phyloP scores from a whole-genome alignment of 1,140 invertebrate genomes.

The Drosophila sturtevanti region DNA sequence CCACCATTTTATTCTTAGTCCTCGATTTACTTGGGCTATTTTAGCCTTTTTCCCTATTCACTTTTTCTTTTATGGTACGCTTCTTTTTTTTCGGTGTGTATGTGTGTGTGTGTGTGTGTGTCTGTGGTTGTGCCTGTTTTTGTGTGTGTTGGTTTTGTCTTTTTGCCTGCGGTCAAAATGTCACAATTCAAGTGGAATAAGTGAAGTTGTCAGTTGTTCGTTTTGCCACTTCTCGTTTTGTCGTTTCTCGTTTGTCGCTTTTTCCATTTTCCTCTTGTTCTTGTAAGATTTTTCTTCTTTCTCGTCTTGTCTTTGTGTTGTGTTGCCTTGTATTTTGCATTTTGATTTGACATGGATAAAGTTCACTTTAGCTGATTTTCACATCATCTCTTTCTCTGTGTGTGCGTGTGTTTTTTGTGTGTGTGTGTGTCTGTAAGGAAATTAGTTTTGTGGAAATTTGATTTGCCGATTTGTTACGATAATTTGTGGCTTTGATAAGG shows the following conservation, averaged over 20 bases:
- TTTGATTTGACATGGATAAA: slow-evolving; percentile 51
- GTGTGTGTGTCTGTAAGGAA: background rate
- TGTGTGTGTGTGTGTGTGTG: slow-evolving; percentile 13
- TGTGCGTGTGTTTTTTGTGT: background rate
- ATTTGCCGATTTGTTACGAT: slow-evolving; percentile 12
- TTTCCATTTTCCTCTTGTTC: slow-evolving; percentile 28
- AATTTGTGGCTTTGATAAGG: slow-evolving; percentile 5
- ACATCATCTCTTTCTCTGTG: background rate
- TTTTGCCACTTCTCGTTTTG: background rate
- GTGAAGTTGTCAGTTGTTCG: slow-evolving; percentile 74
- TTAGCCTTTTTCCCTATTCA: slow-evolving; percentile 8
- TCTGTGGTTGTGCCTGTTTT: background rate
- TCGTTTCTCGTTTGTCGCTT: slow-evolving; percentile 45
- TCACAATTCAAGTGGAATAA: slow-evolving; percentile 74
- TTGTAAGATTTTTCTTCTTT: background rate
- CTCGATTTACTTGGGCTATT: slow-evolving; percentile 26
- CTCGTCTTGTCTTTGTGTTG: slow-evolving; percentile 24
- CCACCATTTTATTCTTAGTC: background rate
- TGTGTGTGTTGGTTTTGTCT: slow-evolving; percentile 6
- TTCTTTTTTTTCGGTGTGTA: slow-evolving; percentile 9
- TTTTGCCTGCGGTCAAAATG: slow-evolving; percentile 55
- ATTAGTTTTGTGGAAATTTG: slow-evolving; percentile 19
- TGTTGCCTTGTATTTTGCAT: slow-evolving; percentile 61
- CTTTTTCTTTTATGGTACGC: slow-evolving; percentile 22
- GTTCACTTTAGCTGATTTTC: slow-evolving; percentile 3